Base-by-base conservation (phyloP, 2,888 invertebrate species). In the Melolontha melolontha region DNA sequence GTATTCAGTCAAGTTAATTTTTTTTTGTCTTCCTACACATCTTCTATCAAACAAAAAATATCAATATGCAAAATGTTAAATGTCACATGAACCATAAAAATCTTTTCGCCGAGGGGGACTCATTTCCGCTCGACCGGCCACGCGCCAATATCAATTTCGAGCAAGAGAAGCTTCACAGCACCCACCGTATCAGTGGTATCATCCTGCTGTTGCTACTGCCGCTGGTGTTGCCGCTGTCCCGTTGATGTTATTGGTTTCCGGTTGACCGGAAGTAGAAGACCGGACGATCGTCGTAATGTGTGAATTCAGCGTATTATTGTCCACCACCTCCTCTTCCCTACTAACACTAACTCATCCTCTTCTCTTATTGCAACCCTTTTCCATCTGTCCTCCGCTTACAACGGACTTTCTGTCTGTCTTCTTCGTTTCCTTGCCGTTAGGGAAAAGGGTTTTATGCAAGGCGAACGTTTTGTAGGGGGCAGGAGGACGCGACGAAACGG, bases 281-380 rank as follows among this genome's bases (percentile, higher is more conserved):
- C 71, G 68, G 69, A 72, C 72, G 71, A 68, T 72, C 66, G 72
- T 71, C 71, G 74, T 77, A 76, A 79, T 78, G 78, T 78, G 77
- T 77, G 77, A 78, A 74, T 76, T 77, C 76, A 73, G 77, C 77
- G 77, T 77, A 77, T 77, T 78, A 78, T 76, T 78, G 75, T 49
- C 59, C 59, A 39, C 59, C 42, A 22, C 12, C 27, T 12, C 76
- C 71, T 64, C 66, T 11, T 49, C 55, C 50, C 39, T 29, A 55
- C 57, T 52, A 54, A 40, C 14, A 49, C 34, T 42, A 52, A 54
- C 27, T 17, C 55, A 41, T 50, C 27, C 52, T 52, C 55, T 66
- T 55, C 47, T 59, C 42, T 2, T 59, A 49, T 40, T 66, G 55
- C 64, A 66, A 14, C 54, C 47, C 51, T 49, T 42, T 41, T 41